phyloP scores from a whole-genome alignment of 2,888 invertebrate species.

The Geophilus truncorum region DNA sequence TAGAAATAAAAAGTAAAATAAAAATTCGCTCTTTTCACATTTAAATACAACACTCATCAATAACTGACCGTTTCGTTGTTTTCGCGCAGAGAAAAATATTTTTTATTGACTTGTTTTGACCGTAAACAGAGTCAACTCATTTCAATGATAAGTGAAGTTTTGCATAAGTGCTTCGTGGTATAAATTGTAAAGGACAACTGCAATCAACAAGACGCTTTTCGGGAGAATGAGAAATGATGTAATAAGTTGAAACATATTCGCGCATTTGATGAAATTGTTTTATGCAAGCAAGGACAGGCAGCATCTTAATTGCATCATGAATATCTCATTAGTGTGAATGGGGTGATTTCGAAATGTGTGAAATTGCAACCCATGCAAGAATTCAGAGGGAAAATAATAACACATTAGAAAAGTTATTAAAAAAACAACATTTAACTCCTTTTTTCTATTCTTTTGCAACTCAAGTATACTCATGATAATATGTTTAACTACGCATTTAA shows the following conservation, averaged over 20 bases:
- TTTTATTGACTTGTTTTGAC: neutral
- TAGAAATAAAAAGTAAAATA: neutral
- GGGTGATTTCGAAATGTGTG: neutral
- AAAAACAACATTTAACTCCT: neutral
- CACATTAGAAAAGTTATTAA: neutral
- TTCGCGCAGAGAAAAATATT: neutral
- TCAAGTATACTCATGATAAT: too few species aligned
- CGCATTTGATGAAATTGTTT: neutral
- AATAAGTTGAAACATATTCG: neutral
- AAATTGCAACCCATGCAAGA: neutral
- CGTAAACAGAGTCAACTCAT: neutral
- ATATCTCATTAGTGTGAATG: neutral
- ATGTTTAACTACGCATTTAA: too few species aligned
- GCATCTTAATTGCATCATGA: neutral
- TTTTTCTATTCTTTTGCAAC: neutral
- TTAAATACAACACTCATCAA: neutral
- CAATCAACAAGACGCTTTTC: neutral
- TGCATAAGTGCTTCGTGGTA: neutral
- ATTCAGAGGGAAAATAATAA: neutral
- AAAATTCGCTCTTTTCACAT: neutral
- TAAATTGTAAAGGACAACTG: neutral
- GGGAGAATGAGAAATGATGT: neutral
- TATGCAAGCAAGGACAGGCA: neutral
- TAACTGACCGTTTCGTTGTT: neutral
- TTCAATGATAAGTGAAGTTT: neutral